Evolutionary conservation across 2,797 vertebrate species (phyloP).

Genomic region (Tadarida brasiliensis): DNA sequence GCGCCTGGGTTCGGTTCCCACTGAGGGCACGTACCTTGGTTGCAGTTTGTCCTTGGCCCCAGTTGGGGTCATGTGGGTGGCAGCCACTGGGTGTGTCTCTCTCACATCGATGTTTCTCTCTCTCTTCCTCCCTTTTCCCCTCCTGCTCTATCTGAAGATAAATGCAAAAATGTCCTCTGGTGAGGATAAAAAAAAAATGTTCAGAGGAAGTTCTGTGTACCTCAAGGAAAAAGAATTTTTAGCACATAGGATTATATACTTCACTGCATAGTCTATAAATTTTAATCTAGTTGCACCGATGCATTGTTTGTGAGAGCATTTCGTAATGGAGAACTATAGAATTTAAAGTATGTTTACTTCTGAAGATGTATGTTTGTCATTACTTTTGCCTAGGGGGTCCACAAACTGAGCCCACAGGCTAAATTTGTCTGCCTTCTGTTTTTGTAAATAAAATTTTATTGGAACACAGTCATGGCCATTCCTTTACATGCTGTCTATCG

Average conservation of each 20-base stretch:
- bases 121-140: too few species aligned
- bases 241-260: background rate
- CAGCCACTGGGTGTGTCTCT: too few species aligned
- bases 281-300: background rate
- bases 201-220: constrained; percentile 21
- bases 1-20: too few species aligned
- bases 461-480: background rate
- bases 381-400: background rate
- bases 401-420: background rate
- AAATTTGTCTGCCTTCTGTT: background rate
- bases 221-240: background rate
- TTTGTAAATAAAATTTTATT: background rate
- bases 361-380: background rate
- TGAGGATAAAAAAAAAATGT: background rate
- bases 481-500: background rate
- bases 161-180: too few species aligned
- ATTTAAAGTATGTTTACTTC: constrained; percentile 17
- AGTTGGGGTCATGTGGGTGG: too few species aligned
- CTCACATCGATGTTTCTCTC: too few species aligned
- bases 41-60: too few species aligned
- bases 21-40: too few species aligned
- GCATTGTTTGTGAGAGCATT: background rate
- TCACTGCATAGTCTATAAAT: background rate
- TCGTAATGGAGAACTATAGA: background rate
- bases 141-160: too few species aligned